Percentiles rank a stretch among this genome's conserved stretches.
Evolutionary conservation across 2,888 invertebrate genomes (phyloP).

Genomic region (Cerceris rybyensis): DNA sequence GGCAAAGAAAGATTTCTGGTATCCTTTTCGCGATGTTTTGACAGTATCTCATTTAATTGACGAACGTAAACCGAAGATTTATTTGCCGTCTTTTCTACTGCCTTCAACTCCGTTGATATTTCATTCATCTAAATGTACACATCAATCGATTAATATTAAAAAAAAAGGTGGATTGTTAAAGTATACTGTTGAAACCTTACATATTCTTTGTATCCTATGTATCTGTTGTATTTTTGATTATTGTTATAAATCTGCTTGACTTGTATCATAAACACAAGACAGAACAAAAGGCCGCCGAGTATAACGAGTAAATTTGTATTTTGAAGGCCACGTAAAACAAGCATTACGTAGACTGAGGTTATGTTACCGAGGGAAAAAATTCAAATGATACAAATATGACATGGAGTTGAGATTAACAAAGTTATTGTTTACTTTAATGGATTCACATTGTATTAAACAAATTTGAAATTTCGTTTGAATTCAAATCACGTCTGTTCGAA

Average conservation of each 20-base stretch:
- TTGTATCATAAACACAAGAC: conserved; percentile 81
- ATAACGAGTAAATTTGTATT: conserved; percentile 75
- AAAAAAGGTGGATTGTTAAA: not conserved
- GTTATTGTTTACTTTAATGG: too few species aligned
- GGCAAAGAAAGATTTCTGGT: conserved; percentile 61
- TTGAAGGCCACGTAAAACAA: conserved; percentile 76
- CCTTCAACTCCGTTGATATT: conserved; percentile 79
- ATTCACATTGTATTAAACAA: too few species aligned
- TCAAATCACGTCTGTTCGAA: too few species aligned
- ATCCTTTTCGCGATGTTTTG: conserved; percentile 72
- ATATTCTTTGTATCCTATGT: conserved; percentile 81
- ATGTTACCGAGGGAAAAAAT: conserved; percentile 9
- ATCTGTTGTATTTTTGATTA: conserved; percentile 82
- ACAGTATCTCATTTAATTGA: conserved; percentile 77
- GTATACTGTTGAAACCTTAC: conserved; percentile 74
- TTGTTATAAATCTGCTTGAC: conserved; percentile 82
- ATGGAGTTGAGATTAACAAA: too few species aligned
- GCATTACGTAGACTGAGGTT: conserved; percentile 70
- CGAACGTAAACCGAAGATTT: conserved; percentile 76
- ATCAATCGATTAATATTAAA: conserved; percentile 12
- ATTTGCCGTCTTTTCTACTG: conserved; percentile 79
- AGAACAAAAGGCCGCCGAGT: conserved; percentile 74
- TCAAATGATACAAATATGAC: too few species aligned
- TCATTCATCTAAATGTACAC: conserved; percentile 78
- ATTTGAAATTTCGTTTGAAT: too few species aligned